Conservation (phyloP, 1,140 invertebrate species). For the Bursaphelenchus mucronatus region DNA sequence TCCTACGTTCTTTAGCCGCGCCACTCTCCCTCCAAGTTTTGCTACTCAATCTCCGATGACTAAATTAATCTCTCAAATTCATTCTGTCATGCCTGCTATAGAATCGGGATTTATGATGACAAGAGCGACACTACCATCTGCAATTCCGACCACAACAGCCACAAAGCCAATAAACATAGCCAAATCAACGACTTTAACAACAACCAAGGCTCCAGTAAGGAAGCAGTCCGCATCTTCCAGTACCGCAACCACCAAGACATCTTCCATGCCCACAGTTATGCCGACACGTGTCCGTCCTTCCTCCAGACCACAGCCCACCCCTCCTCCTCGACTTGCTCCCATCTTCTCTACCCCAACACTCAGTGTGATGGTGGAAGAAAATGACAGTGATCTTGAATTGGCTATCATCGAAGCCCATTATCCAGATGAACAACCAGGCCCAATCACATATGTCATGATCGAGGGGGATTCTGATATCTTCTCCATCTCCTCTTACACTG, state of each 20-base stretch:
- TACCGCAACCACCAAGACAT: constrained; percentile 3
- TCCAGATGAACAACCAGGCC: constrained; percentile 47
- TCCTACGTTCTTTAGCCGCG: constrained; percentile 6
- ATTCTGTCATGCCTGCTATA: too few relatives aligned
- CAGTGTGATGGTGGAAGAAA: constrained; percentile 52
- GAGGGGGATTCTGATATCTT: constrained; percentile 45
- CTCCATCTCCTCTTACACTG: constrained; percentile 41
- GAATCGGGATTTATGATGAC: too few relatives aligned
- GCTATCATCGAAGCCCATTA: constrained; percentile 47
- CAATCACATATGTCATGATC: constrained; percentile 48
- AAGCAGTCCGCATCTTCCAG: constrained; percentile 2
- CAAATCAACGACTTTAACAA: constrained; percentile 8
- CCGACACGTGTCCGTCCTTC: background rate
- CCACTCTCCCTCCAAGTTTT: constrained; percentile 13
- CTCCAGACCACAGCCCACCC: constrained; percentile 8
- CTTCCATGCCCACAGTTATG: background rate
- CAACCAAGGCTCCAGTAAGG: constrained; percentile 3
- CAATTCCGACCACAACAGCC: constrained; percentile 1
- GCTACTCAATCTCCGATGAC: too few relatives aligned
- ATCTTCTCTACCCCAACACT: constrained; percentile 45
- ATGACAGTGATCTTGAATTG: constrained; percentile 51
- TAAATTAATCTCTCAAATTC: too few relatives aligned
- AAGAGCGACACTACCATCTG: too few relatives aligned
- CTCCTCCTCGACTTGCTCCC: constrained; percentile 38
- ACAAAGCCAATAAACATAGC: background rate